Evolutionary conservation across 1,140 invertebrate species (phyloP), one percentile per base, ranked within the genome.

Genomic region (Trinorchestia longiramus): DNA sequence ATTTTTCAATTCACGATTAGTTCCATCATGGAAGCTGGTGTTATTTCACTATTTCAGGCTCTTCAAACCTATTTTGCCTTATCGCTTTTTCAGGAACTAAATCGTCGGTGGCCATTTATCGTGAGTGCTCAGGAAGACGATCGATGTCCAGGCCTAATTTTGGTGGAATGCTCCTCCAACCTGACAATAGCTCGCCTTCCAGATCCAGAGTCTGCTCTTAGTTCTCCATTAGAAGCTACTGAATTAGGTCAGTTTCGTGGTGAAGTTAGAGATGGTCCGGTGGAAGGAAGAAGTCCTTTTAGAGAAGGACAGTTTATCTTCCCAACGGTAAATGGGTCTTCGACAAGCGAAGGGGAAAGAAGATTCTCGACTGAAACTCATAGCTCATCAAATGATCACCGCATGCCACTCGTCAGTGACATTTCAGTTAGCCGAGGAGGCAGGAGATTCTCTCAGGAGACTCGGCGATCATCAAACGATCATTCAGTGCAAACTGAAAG

Each of bases 41-140:
- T 53, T 6, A 53, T 19, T 53, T 36, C 62, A 1, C 28, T 77
- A 77, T 77, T 77, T 77, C 36, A 1, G 28, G 3, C 15, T 15
- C 3, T 19, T 77, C 62, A 36, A 15, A 77, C 62, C 62, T 23
- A 77, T 77, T 15, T 28, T 19, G 36, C 36, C 36, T 23, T 28
- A 77, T 19, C 40, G 8, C 43, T 94, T n/a, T 90, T 95, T 42
- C 95, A 96, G 96, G 96, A 96, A 95, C 96, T 96, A n/a, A 96
- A 96, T 87, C 95, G 96, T 15, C 87, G 96, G 77, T 96, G 96
- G 96, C 96, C 96, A 1, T 96, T 96, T 95, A 96, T 96, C 77
- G 95, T 96, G 23, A 96, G 95, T 41, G 96, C 96, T 15, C 95
- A 88, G 15, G 96, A 96, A 87, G 96, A 96, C 42, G 96, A 96